phyloP scores from a whole-genome alignment of 2,888 invertebrate species.

The Aethes cnicana region DNA sequence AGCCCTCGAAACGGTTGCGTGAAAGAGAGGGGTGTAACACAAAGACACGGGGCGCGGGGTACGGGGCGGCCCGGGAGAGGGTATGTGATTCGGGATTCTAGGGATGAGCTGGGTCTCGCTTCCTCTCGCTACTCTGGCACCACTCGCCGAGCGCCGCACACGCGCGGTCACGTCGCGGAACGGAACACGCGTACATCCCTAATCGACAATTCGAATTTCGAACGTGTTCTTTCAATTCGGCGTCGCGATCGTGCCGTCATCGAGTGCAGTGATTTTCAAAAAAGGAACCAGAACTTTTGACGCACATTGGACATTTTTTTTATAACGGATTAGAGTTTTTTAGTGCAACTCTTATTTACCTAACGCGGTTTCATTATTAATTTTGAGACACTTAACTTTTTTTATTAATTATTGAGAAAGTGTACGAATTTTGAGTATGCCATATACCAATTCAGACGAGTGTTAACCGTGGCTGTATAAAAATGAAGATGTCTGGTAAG shows the following conservation, averaged over 20 bases:
- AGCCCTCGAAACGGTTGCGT: slow-evolving; percentile 59
- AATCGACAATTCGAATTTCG: slow-evolving; percentile 31
- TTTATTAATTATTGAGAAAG: slow-evolving; percentile 9
- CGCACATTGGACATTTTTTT: slow-evolving; percentile 26
- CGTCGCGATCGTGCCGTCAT: slow-evolving; percentile 7
- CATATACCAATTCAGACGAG: slow-evolving; percentile 4
- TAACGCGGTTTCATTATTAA: too few species aligned
- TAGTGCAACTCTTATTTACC: too few species aligned
- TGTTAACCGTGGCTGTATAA: slow-evolving; percentile 53
- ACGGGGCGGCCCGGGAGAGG: slow-evolving; percentile 73
- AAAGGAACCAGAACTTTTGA: slow-evolving; percentile 25
- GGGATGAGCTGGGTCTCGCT: slow-evolving; percentile 82
- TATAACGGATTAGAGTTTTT: slow-evolving; percentile 29
- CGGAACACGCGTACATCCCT: slow-evolving; percentile 46
- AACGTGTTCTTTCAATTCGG: slow-evolving; percentile 31
- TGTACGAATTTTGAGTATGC: slow-evolving; percentile 16
- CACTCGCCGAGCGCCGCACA: slow-evolving; percentile 73
- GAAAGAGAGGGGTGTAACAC: slow-evolving; percentile 76
- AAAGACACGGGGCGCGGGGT: slow-evolving; percentile 68
- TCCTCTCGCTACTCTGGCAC: slow-evolving; percentile 77
- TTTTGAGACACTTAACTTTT: too few species aligned
- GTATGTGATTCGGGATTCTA: slow-evolving; percentile 80
- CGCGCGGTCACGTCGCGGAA: slow-evolving; percentile 47
- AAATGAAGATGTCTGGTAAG: slow-evolving; percentile 79
- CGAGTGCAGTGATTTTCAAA: slow-evolving; percentile 28